Evolutionary conservation across 2,888 invertebrate species (phyloP).

Genomic region (Sepioteuthis lessoniana): DNA sequence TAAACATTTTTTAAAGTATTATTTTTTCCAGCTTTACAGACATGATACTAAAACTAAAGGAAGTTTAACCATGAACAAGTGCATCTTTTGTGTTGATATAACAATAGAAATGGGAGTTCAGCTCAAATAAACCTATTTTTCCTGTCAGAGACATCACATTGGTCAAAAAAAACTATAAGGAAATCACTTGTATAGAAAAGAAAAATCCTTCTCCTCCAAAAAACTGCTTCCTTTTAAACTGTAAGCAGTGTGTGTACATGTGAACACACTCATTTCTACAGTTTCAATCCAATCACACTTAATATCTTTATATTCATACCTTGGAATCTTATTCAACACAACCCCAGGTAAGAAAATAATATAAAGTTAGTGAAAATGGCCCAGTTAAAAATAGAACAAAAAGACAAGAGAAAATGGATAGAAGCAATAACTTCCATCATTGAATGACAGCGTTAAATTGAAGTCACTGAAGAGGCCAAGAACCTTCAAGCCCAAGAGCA

Average conservation of each 20-base stretch:
- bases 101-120: not conserved
- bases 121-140: not conserved
- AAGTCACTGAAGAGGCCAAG: not conserved
- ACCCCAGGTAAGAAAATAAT: too few relatives aligned
- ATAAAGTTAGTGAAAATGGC: too few relatives aligned
- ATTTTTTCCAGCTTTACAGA: not conserved
- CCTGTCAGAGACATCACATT: not conserved
- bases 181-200: too few relatives aligned
- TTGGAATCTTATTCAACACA: too few relatives aligned
- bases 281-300: too few relatives aligned
- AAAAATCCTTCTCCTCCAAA: too few relatives aligned
- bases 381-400: not conserved
- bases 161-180: not conserved
- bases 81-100: not conserved
- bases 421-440: not conserved
- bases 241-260: too few relatives aligned
- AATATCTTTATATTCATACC: too few relatives aligned
- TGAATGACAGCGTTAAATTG: not conserved
- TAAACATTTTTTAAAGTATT: too few relatives aligned
- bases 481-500: not conserved
- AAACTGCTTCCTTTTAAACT: too few relatives aligned
- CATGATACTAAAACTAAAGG: not conserved
- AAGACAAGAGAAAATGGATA: not conserved
- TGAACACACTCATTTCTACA: too few relatives aligned
- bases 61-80: not conserved